Conservation (phyloP, 2,888 invertebrate species). For the Anticlea derivata region DNA sequence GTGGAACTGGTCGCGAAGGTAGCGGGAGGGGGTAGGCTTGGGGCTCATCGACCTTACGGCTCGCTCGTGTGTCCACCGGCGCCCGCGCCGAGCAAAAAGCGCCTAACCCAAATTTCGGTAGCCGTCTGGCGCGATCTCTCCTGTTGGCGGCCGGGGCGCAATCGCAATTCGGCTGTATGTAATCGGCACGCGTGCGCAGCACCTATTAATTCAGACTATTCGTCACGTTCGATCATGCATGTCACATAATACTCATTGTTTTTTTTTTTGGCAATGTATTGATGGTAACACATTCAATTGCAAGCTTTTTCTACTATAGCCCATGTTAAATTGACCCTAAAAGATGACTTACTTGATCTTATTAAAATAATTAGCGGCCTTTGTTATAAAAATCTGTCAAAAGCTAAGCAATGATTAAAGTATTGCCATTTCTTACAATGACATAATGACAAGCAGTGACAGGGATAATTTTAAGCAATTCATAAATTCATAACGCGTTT, state of each 20-base stretch:
- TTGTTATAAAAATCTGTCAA: too few relatives aligned
- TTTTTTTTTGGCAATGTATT: background rate
- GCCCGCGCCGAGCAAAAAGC: constrained; percentile 70
- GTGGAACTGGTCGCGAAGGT: constrained; percentile 69
- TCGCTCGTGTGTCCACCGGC: constrained; percentile 58
- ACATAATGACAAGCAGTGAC: too few relatives aligned
- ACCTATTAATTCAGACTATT: constrained; percentile 43
- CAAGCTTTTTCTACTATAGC: too few relatives aligned
- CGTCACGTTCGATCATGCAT: constrained; percentile 34
- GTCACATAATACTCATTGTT: constrained; percentile 22
- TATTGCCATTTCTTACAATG: too few relatives aligned
- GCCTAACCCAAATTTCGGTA: constrained; percentile 80
- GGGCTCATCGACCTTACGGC: constrained; percentile 74
- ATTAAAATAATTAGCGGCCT: too few relatives aligned
- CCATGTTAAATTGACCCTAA: too few relatives aligned
- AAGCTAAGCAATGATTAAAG: too few relatives aligned
- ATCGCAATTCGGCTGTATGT: constrained; percentile 52
- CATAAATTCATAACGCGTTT: too few relatives aligned
- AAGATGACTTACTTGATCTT: too few relatives aligned
- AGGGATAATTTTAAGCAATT: too few relatives aligned
- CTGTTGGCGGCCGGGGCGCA: constrained; percentile 49
- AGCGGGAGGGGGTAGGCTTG: constrained; percentile 45
- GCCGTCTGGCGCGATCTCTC: constrained; percentile 73
- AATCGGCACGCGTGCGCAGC: constrained; percentile 64
- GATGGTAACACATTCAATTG: too few relatives aligned